Evolutionary conservation across 2,113 vertebrate species (phyloP), one percentile per base, ranked within the genome.

Genomic region (Sinocyclocheilus anophthalmus): DNA sequence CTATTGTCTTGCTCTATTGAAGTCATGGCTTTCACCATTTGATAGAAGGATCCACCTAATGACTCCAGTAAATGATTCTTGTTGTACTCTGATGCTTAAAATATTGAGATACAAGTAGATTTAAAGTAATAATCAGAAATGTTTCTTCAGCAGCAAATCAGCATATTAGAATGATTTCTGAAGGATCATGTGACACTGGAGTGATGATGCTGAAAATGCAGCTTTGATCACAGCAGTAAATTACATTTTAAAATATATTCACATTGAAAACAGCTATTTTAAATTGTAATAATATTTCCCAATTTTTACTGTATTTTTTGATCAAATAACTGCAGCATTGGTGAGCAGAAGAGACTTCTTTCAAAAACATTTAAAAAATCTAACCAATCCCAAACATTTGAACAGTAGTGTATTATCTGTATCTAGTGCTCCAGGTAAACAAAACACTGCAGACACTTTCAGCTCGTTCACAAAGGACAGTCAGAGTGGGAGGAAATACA

Each of bases 401-500:
- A 59, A 42, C 42, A 45, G 10, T 11, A 10, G 42, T 45, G 9
- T 45, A 45, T 1, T 1, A 10, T 59, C 57, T 39, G 33, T 72
- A 16, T 11, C 37, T 12, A 42, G 9, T 12, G 8, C 4, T 39
- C 20, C 69, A 42, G 69, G 69, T 72, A 5, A 72, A 72, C 69
- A 65, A 24, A 65, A 26, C 61, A 65, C 61, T 65, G 61, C 70
- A 75, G 18, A 77, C 48, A 77, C 48, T 22, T 5, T 72, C 37
- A 42, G 48, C 59, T 79, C 16, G 6, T 20, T 67, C 22, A 53
- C 59, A 57, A 70, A 42, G 22, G 45, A 33, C 42, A 42, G 26
- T 4, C 33, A 67, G 84, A 83, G 24, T 5, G 45, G 30, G 33
- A 84, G 65, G 83, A 75, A 45, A 65, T 26, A 92, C 79, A 85